Base-by-base conservation (phyloP, 2,797 vertebrate genomes). In the Tangara arthus region DNA sequence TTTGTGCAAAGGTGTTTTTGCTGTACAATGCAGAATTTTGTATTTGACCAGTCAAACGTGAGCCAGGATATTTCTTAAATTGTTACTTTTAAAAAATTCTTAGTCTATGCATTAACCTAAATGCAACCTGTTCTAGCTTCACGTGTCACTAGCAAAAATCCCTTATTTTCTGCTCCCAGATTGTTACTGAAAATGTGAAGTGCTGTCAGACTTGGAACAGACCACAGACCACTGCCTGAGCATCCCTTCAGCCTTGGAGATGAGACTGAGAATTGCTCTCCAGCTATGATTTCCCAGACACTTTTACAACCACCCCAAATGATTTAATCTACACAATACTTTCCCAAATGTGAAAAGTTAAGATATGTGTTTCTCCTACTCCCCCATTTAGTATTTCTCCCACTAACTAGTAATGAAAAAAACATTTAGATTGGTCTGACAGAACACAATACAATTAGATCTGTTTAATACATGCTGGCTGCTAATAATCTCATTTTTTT, bases 61-160 rank as follows among this genome's bases (percentile, higher is more conserved):
- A 81, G 34, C 63, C 28, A 60, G 24, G 37, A 65, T 57, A 68
- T 44, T 91, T 75, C 34, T 53, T 61, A 35, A 16, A 72, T 10
- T 37, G 9, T 24, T 44, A 7, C 11, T 2, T 16, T 11, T 1
- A 0, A 68, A 39, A 0, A 71, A 35, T 59, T 75, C 46, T 57
- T 46, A 37, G 11, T 39, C 8, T 65, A 6, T 18, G 34, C 19
- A 50, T 57, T 68, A 69, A 60, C 12, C 47, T 52, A 30, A 13
- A 12, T 3, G 11, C 14, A 82, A 16, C 9, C 6, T 56, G 32
- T 89, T 91, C 53, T 61, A 34, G 26, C 9, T 76, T 82, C 66
- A 44, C 23, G 15, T 1, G 1, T 61, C 50, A 50, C 12, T 32
- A 76, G 46, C 32, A 46, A 68, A 78, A 49, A 8, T 61, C 32